Percentiles rank a stretch among this genome's conserved stretches.
Evolutionary conservation across 2,113 vertebrate genomes (phyloP).

Genomic region (Camelus dromedarius): DNA sequence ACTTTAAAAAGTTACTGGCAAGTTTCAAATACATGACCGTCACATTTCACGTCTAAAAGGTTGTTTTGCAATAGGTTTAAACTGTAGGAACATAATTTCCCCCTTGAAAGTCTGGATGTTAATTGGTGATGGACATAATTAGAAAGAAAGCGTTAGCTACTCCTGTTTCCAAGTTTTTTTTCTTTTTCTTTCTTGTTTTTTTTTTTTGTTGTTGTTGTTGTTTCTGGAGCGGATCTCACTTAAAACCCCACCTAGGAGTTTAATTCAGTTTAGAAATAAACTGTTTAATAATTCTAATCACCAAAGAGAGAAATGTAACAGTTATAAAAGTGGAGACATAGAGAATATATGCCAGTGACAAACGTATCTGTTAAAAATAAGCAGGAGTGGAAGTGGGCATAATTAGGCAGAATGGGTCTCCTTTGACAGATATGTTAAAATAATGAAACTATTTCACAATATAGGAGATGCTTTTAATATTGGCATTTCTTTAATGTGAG

Average conservation of each 20-base stretch:
- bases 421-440: not conserved
- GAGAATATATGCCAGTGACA: not conserved
- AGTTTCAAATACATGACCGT: not conserved
- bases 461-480: not conserved
- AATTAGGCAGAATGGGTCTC: not conserved
- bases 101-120: not conserved
- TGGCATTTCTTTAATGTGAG: not conserved
- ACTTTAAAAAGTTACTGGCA: not conserved
- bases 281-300: not conserved
- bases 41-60: not conserved
- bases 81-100: accelerated
- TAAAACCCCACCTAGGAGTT: not conserved
- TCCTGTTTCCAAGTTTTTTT: not conserved
- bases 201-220: no score
- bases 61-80: not conserved
- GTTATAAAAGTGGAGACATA: not conserved
- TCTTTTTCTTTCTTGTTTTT: not conserved
- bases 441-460: not conserved
- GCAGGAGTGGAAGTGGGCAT: not conserved
- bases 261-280: not conserved
- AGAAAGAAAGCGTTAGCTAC: not conserved
- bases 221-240: not conserved
- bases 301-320: not conserved
- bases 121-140: not conserved
- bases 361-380: no score